These are phyloP conservation scores for Coboldia fuscipes DNA, from an alignment of 1,140 invertebrate genomes.

Conservation along the genomic window DNA sequence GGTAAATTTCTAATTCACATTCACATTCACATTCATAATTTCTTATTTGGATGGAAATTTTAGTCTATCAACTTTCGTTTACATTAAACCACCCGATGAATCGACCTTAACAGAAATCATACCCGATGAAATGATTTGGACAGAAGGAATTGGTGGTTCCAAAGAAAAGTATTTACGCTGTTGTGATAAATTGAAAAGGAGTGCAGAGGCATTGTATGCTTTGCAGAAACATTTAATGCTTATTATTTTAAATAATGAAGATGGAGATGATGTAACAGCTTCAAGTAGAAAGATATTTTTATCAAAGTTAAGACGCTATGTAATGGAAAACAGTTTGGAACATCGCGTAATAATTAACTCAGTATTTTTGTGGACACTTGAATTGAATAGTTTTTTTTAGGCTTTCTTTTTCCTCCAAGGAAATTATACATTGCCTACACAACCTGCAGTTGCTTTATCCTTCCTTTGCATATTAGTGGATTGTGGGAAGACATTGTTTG, in stretches of 20 bases:
- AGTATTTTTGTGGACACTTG: background rate
- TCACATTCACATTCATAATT: too few relatives aligned
- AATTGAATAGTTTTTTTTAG: background rate
- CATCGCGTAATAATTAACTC: too few relatives aligned
- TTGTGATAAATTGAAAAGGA: slow-evolving; percentile 14
- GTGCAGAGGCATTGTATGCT: slow-evolving; percentile 21
- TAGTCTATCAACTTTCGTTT: slow-evolving; percentile 18
- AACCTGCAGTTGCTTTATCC: slow-evolving; percentile 15
- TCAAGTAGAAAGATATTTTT: slow-evolving; percentile 55
- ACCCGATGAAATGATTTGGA: slow-evolving; percentile 17
- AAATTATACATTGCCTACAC: slow-evolving; percentile 16
- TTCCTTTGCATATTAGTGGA: slow-evolving; percentile 17
- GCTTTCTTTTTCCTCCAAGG: slow-evolving; percentile 11
- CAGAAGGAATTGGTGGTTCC: slow-evolving; percentile 16
- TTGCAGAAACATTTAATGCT: slow-evolving; percentile 45
- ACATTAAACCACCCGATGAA: slow-evolving; percentile 17
- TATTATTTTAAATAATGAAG: slow-evolving; percentile 40
- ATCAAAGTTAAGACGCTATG: slow-evolving; percentile 43
- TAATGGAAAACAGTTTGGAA: slow-evolving; percentile 40
- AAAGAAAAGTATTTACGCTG: slow-evolving; percentile 14
- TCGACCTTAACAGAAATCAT: slow-evolving; percentile 13
- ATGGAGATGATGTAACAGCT: slow-evolving; percentile 34
- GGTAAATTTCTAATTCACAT: slow-evolving; percentile 20
- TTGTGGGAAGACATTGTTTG: slow-evolving; percentile 10
- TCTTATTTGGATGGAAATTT: slow-evolving; percentile 1